Percentiles rank a stretch among this genome's conserved stretches.
These are phyloP conservation scores for Steromphala cineraria DNA, from an alignment of 2,888 invertebrate species.

Conservation along the genomic window DNA sequence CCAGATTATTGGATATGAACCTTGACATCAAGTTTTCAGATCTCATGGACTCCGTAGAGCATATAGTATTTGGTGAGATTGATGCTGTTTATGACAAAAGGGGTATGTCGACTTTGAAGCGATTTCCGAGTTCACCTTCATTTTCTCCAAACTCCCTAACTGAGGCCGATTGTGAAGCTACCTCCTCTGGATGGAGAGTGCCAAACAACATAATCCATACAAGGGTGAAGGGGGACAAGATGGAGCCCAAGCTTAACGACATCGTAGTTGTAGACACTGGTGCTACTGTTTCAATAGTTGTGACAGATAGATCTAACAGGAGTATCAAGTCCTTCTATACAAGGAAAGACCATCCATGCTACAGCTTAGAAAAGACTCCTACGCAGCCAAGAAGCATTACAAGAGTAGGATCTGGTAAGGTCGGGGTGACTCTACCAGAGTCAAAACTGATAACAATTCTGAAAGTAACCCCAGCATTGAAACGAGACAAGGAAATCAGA, in stretches of 20 bases:
- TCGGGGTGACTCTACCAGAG: background rate
- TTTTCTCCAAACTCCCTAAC: background rate
- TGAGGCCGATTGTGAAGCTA: background rate
- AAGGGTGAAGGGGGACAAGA: background rate
- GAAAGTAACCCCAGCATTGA: background rate
- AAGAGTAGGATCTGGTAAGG: background rate
- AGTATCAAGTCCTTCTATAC: background rate
- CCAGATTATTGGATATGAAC: background rate
- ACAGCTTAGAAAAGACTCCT: background rate
- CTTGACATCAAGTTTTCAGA: background rate
- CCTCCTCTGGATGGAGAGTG: background rate
- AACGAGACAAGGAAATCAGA: background rate
- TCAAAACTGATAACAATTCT: background rate
- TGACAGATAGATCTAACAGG: background rate
- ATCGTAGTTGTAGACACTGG: background rate
- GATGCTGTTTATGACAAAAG: background rate
- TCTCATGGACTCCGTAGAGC: background rate
- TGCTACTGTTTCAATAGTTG: background rate
- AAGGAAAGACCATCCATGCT: background rate
- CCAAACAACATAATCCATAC: background rate
- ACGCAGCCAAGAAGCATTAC: background rate
- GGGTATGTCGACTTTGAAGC: background rate
- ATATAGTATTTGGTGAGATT: background rate
- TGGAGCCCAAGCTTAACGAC: background rate
- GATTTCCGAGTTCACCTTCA: background rate